phyloP scores from a whole-genome alignment of 2,797 vertebrate genomes.

The Pygocentrus nattereri region DNA sequence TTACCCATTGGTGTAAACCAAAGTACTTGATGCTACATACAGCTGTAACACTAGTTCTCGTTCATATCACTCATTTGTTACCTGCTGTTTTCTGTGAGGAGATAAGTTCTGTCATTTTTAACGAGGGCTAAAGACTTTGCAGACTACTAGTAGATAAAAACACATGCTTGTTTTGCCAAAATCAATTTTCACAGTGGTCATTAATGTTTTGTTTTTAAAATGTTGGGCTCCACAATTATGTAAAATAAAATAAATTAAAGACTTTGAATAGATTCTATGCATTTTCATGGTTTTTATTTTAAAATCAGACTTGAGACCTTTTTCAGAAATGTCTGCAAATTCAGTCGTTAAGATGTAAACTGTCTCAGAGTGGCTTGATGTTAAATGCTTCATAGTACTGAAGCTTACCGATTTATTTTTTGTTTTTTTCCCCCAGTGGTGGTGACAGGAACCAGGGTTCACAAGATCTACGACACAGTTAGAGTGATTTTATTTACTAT shows the following conservation, averaged over 20 bases:
- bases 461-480: too few relatives aligned
- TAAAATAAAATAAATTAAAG: slow-evolving; percentile 46
- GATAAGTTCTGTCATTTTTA: slow-evolving; percentile 2
- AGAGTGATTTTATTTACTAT: too few relatives aligned
- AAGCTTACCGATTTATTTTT: too few relatives aligned
- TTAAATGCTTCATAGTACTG: too few relatives aligned
- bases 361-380: too few relatives aligned
- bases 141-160: slow-evolving; percentile 5
- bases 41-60: slow-evolving; percentile 20
- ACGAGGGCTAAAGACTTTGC: slow-evolving; percentile 5
- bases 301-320: too few relatives aligned
- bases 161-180: slow-evolving; percentile 30
- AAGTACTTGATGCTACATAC: slow-evolving; percentile 19
- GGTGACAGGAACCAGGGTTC: too few relatives aligned
- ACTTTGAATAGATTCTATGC: not conserved
- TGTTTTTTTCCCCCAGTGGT: too few relatives aligned
- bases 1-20: slow-evolving; percentile 10
- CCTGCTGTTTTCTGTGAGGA: slow-evolving; percentile 7
- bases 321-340: too few relatives aligned
- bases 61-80: not conserved
- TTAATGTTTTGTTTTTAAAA: slow-evolving; percentile 25
- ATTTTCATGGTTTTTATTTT: not conserved
- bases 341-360: too few relatives aligned
- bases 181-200: slow-evolving; percentile 26
- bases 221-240: not conserved